Evolutionary conservation across 2,888 invertebrate genomes (phyloP), one percentile per base, ranked within the genome.

Genomic region (Seira sanloemensis): DNA sequence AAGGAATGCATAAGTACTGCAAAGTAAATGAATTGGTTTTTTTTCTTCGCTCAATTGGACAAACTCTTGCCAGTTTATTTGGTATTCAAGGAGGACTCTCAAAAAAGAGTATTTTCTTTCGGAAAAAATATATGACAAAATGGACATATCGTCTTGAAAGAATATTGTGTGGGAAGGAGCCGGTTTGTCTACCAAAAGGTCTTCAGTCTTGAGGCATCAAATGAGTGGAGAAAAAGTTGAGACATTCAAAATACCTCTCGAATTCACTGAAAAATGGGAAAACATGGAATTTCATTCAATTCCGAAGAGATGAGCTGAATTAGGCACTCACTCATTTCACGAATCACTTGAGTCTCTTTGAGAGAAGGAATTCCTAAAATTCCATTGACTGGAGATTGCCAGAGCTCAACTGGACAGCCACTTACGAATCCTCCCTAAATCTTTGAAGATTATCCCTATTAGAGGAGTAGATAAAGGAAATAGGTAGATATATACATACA

Each of bases 311-410:
- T 37, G 37, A 5, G 5, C 7, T 37, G 37, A 37, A 74, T 74
- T 73, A 37, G 24, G 4, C 1, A 73, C 21, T 37, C 37, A 37
- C 4, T 37, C 46, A 46, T 24, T 67, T 46, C 27, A 54, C 0
- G 50, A 23, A n/a, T 71, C 81, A 76, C 81, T 81, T 81, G 65
- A 81, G 62, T 21, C 37, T 78, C 26, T 75, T 68, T 62, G 19
- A 37, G 12, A 26, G 66, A 82, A 77, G 82, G 77, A 82, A 82
- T 82, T 82, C 82, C 82, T 82, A 77, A 82, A 77, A 82, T 82
- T 82, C 82, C 82, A 77, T 82, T 82, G 65, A 75, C 25, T 69
- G 73, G 73, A 37, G n/a, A n/a, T 12, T 67, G 16, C 72, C 23
- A 50, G 5, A 21, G 25, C 18, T 19, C 75, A 27, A 65, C 21